Evolutionary conservation across 2,113 vertebrate species (phyloP), one percentile per base, ranked within the genome.

Genomic region (Thamnaconus septentrionalis): DNA sequence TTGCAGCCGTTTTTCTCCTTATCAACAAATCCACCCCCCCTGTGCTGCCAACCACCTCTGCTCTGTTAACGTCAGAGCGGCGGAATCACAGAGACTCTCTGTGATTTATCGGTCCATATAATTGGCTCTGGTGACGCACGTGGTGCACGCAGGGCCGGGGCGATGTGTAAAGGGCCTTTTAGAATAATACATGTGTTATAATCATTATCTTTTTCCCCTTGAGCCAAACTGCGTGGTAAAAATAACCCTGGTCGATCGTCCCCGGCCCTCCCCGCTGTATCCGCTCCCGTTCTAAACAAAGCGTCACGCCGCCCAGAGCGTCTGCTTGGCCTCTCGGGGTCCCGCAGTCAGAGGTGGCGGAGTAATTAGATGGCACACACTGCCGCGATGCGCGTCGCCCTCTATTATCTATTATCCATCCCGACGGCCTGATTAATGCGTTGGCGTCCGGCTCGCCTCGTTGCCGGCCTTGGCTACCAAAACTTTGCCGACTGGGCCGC

Each of bases 231-330:
- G 40, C 56, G 41, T n/a, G 6, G 75, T 64, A 69, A 80, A 79
- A 79, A 75, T 63, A 84, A 48, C 50, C 41, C 71, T 0, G 4
- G 71, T 83, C 82, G 49, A 85, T 83, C 70, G 65, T 79, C 61
- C 66, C 68, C 41, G 61, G 55, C 51, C 47, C 3, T 11, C 70
- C 64, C 18, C 18, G 49, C 7, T 63, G 49, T 76, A 56, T 76
- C 73, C 66, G 61, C 62, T 81, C 64, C 71, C 66, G 61, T 67
- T 75, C 61, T 46, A 69, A 66, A 69, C 68, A 31, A 31, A 31
- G 18, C 18, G 18, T 31, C 18, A 31, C 18, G 49, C 6, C 4
- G 52, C 64, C 64, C 63, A 8, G 63, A 69, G 64, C 64, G 73
- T 76, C 75, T 53, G 69, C 64, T 73, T 69, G 61, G 18, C 18